phyloP scores from a whole-genome alignment of 2,888 invertebrate species.

The Eilema griseolum region DNA sequence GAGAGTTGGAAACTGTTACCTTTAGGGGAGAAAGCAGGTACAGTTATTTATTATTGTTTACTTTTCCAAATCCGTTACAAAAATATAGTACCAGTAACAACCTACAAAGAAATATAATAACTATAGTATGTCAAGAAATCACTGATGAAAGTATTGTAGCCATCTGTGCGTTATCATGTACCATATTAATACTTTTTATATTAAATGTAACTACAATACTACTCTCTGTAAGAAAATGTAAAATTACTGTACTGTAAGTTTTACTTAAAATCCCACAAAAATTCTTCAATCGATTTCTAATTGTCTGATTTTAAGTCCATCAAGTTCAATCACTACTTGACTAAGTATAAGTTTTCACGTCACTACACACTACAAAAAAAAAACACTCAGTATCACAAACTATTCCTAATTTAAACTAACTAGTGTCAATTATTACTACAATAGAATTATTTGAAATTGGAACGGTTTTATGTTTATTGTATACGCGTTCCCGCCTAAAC shows the following conservation, averaged over 20 bases:
- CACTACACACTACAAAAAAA: slow-evolving; percentile 31
- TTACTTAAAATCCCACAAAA: slow-evolving; percentile 14
- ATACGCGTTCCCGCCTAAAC: slow-evolving; percentile 80
- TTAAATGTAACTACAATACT: neutral
- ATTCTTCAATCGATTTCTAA: slow-evolving; percentile 20
- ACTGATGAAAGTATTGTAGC: slow-evolving; percentile 23
- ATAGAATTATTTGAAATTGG: slow-evolving; percentile 9
- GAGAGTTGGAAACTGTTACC: slow-evolving; percentile 62
- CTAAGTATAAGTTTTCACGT: slow-evolving; percentile 33
- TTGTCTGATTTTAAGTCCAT: slow-evolving; percentile 14
- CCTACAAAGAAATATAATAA: neutral
- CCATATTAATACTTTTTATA: slow-evolving; percentile 15
- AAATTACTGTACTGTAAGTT: neutral
- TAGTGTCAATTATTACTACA: slow-evolving; percentile 18
- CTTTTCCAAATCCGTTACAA: slow-evolving; percentile 12
- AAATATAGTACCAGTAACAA: neutral
- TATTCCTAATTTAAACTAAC: slow-evolving; percentile 21
- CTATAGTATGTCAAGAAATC: slow-evolving; percentile 28
- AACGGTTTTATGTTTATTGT: slow-evolving; percentile 17
- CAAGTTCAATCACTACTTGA: slow-evolving; percentile 29
- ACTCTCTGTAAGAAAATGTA: too few relatives aligned
- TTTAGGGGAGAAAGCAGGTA: slow-evolving; percentile 47
- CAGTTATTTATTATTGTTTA: slow-evolving; percentile 39
- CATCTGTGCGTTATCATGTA: neutral
- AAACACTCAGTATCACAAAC: slow-evolving; percentile 37